Evolutionary conservation across 2,888 invertebrate genomes (phyloP).

Genomic region (Drosophila ezoana): DNA sequence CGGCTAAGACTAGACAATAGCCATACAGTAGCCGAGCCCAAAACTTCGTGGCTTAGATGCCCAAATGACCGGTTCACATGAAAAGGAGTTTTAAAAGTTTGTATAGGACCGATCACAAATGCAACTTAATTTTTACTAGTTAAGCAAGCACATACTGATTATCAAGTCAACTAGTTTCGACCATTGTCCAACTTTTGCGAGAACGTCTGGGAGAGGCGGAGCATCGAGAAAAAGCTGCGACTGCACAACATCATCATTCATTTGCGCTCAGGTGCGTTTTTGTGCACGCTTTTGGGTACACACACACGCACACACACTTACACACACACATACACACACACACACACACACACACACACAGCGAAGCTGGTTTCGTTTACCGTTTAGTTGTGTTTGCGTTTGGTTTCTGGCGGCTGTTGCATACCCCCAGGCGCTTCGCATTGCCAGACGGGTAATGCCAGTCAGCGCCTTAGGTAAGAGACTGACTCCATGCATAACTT

Average conservation of each 20-base stretch:
- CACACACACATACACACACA: slow-evolving; percentile 9
- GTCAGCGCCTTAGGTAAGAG: slow-evolving; percentile 10
- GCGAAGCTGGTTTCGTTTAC: slow-evolving; percentile 9
- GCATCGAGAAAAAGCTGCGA: slow-evolving; percentile 22
- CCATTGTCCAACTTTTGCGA: slow-evolving; percentile 26
- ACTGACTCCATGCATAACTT: slow-evolving; percentile 3
- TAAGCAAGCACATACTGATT: background rate
- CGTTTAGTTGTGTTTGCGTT: slow-evolving; percentile 24
- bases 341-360: slow-evolving; percentile 16
- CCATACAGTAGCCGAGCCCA: too few relatives aligned
- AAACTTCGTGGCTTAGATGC: too few relatives aligned
- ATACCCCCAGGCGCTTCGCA: slow-evolving; percentile 26
- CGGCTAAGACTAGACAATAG: too few relatives aligned
- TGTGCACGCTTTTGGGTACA: slow-evolving; percentile 47
- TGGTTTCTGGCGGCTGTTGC: slow-evolving; percentile 29
- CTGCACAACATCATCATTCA: slow-evolving; percentile 72
- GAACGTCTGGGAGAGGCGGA: background rate
- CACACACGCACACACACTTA: too few relatives aligned
- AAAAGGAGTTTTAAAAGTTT: too few relatives aligned
- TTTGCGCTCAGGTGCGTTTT: slow-evolving; percentile 75
- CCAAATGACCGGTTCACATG: too few relatives aligned
- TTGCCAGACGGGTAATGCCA: slow-evolving; percentile 16
- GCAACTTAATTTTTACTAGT: background rate
- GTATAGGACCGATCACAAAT: too few relatives aligned
- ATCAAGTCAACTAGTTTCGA: background rate